phyloP scores from a whole-genome alignment of 1,140 invertebrate genomes.

The Drosophila kanapiae region DNA sequence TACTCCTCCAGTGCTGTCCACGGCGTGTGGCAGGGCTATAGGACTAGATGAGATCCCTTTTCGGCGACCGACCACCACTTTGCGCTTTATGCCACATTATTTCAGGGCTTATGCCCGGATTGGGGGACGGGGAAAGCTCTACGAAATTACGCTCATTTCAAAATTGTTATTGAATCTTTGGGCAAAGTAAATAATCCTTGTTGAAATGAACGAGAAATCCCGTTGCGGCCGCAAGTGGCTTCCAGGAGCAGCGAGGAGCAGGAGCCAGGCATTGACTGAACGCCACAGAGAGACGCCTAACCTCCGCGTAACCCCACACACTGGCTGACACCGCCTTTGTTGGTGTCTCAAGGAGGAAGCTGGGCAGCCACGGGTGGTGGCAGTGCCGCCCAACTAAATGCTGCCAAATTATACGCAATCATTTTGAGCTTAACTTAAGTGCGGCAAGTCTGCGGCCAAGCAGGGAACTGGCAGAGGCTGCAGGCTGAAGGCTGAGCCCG shows the following conservation, averaged over 20 bases:
- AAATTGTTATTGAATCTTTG: slow-evolving; percentile 82
- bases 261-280: slow-evolving; percentile 2
- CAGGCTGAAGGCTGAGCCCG: not conserved
- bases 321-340: slow-evolving; percentile 17
- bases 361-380: not conserved
- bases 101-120: slow-evolving; percentile 57
- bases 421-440: slow-evolving; percentile 72
- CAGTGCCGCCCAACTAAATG: slow-evolving; percentile 51
- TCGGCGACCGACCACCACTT: not conserved
- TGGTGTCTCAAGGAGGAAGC: slow-evolving; percentile 12
- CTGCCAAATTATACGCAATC: slow-evolving; percentile 76
- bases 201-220: slow-evolving; percentile 72
- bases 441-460: slow-evolving; percentile 47
- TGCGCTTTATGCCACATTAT: slow-evolving; percentile 66
- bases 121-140: slow-evolving; percentile 4
- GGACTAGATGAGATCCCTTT: slow-evolving; percentile 1
- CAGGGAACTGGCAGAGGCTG: slow-evolving; percentile 6
- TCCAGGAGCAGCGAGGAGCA: not conserved
- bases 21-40: no score
- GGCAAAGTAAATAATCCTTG: slow-evolving; percentile 76
- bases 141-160: slow-evolving; percentile 75
- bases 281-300: slow-evolving; percentile 9
- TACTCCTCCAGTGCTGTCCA: not conserved
- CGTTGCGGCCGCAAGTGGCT: slow-evolving; percentile 32
- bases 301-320: not conserved